Conservation (phyloP, 2,888 invertebrate genomes). For the Cepaea hortensis region DNA sequence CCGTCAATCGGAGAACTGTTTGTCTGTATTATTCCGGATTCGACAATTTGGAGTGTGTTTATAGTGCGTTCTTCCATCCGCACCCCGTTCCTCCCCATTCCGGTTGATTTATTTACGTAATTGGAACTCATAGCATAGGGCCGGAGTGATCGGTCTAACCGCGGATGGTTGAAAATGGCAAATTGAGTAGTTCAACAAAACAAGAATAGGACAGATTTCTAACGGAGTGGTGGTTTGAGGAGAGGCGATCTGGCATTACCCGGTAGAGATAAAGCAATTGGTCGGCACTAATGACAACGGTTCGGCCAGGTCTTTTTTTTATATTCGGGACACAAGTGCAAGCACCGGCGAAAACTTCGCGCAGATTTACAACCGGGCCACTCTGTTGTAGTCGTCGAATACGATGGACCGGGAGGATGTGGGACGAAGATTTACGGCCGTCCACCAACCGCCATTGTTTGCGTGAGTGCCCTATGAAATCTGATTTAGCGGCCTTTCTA, state of each 20-base stretch:
- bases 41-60: not conserved
- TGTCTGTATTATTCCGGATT: too few species aligned
- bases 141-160: not conserved
- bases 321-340: not conserved
- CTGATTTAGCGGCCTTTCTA: slow-evolving; percentile 39
- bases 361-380: slow-evolving; percentile 30
- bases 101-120: not conserved
- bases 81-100: not conserved
- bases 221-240: not conserved
- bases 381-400: slow-evolving; percentile 27
- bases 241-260: not conserved
- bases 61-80: not conserved
- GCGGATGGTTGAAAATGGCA: not conserved
- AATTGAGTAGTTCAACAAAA: not conserved
- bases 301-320: not conserved
- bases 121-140: not conserved
- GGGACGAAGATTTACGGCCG: slow-evolving; percentile 36
- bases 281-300: slow-evolving; percentile 15
- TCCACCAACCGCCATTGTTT: slow-evolving; percentile 42
- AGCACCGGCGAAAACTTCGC: slow-evolving; percentile 1
- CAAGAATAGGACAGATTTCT: not conserved
- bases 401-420: not conserved
- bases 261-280: slow-evolving; percentile 12
- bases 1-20: too few species aligned
- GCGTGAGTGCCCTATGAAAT: slow-evolving; percentile 42